A percentile compares a stretch with the other conserved stretches of the same genome.
Evolutionary conservation across 2,797 vertebrate genomes (phyloP).

Genomic region (Gallinago solitaria): DNA sequence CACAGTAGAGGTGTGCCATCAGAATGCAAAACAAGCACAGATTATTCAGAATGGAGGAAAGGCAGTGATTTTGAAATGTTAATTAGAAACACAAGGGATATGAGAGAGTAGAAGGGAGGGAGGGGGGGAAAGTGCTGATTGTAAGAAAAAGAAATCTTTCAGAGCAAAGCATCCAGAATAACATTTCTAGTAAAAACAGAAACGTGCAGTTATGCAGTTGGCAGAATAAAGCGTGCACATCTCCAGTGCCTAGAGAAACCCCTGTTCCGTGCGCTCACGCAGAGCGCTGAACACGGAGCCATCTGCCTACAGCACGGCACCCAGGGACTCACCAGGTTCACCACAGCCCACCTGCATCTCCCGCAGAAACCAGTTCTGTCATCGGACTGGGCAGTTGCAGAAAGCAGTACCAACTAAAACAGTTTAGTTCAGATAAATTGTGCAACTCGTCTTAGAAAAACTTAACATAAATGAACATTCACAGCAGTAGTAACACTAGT

Average conservation of each 20-base stretch:
- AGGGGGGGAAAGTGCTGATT: neutral
- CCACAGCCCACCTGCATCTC: neutral
- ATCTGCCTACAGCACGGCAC: neutral
- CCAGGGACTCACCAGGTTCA: accelerated
- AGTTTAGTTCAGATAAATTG: neutral
- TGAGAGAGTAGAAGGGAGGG: neutral
- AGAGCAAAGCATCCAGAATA: neutral
- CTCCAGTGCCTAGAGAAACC: neutral
- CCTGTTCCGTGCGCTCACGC: neutral
- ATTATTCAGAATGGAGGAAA: neutral
- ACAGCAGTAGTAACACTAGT: neutral
- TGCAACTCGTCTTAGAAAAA: neutral
- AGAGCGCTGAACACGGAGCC: neutral
- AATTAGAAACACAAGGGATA: conserved; percentile 55
- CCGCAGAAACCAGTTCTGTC: neutral
- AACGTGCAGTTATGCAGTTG: neutral
- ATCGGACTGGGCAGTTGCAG: neutral
- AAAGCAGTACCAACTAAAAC: neutral
- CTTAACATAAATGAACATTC: neutral
- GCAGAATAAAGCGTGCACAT: neutral
- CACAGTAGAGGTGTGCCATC: conserved; percentile 16
- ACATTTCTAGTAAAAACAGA: neutral
- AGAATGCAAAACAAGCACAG: conserved; percentile 50
- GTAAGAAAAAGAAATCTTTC: conserved; percentile 8
- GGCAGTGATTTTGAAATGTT: conserved; percentile 49